Evolutionary conservation across 2,113 vertebrate species (phyloP).

Genomic region (Syngnathus typhle): DNA sequence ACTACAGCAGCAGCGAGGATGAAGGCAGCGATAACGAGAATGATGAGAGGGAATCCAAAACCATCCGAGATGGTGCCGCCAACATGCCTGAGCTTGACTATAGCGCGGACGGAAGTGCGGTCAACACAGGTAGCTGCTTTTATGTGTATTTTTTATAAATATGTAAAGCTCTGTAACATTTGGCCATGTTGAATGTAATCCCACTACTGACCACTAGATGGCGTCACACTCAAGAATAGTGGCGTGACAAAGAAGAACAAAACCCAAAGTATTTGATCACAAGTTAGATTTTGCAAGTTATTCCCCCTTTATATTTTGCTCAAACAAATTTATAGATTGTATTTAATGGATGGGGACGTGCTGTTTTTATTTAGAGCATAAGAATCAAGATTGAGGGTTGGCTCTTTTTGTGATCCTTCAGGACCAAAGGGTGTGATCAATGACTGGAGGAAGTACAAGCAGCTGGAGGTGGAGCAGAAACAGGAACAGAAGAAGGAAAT

Average conservation of each 20-base stretch:
- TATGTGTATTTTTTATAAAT: background rate
- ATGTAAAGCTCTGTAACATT: no score
- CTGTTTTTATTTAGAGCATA: background rate
- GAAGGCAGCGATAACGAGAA: constrained; percentile 90
- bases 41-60: constrained; percentile 67
- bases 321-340: background rate
- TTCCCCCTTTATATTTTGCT: background rate
- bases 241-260: no score
- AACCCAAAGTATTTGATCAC: no score
- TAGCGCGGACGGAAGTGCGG: constrained; percentile 78
- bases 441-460: constrained; percentile 95
- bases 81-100: constrained; percentile 72
- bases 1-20: constrained; percentile 95
- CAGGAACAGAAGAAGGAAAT: constrained; percentile 91
- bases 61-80: constrained; percentile 55
- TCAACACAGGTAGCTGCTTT: constrained; percentile 82
- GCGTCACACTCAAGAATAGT: no score
- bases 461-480: constrained; percentile 89
- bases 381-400: background rate
- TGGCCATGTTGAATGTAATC: no score
- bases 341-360: no score
- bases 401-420: constrained; percentile 35
- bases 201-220: no score
- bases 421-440: constrained; percentile 97
- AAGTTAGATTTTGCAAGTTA: no score